A percentile compares a stretch with the other conserved stretches of the same genome.
phyloP scores from a whole-genome alignment of 2,113 vertebrate species.

The Hiodon tergisus region DNA sequence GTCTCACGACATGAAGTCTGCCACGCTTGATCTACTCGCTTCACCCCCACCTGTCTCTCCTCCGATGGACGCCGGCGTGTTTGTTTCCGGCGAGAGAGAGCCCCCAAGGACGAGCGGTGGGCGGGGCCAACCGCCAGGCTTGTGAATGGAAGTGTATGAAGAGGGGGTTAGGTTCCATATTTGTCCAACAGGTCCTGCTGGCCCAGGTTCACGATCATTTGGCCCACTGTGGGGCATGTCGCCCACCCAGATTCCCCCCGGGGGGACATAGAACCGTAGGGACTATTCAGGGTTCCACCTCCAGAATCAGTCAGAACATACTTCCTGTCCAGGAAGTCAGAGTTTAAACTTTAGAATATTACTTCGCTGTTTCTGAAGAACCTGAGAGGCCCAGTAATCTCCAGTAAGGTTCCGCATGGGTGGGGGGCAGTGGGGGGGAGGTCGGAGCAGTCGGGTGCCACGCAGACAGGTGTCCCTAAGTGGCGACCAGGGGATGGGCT shows the following conservation, averaged over 20 bases:
- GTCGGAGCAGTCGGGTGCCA: not conserved
- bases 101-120: not conserved
- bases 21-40: too few relatives aligned
- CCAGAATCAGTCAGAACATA: slow-evolving; percentile 39
- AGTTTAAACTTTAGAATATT: not conserved
- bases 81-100: not conserved
- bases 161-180: slow-evolving; percentile 15
- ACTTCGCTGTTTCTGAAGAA: not conserved
- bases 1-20: not conserved
- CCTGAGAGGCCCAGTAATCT: not conserved
- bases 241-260: not conserved
- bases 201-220: slow-evolving; percentile 17
- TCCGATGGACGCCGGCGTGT: too few relatives aligned
- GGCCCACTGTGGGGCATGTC: slow-evolving; percentile 44
- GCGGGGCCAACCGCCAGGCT: not conserved
- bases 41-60: too few relatives aligned
- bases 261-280: not conserved
- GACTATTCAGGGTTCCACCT: not conserved
- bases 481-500: too few relatives aligned
- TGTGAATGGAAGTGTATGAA: slow-evolving; percentile 9
- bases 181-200: slow-evolving; percentile 31
- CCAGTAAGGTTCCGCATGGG: not conserved
- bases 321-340: not conserved
- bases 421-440: too few relatives aligned
- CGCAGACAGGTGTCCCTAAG: not conserved